These are phyloP conservation scores for Centrocercus urophasianus DNA, from an alignment of 2,113 vertebrate genomes.

Conservation along the genomic window DNA sequence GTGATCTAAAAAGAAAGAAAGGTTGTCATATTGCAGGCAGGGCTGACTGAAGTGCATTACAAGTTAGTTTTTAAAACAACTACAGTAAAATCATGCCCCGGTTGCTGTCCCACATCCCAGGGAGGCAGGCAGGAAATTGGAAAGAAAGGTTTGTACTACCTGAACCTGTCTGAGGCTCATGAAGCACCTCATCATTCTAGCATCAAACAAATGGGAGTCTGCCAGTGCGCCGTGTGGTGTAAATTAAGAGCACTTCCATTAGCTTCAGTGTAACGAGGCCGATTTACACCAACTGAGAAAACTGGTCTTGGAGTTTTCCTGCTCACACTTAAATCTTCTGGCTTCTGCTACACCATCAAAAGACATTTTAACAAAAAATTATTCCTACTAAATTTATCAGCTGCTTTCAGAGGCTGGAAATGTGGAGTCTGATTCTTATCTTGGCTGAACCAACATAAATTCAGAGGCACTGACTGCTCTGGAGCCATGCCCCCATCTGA, in stretches of 20 bases:
- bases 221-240: background rate
- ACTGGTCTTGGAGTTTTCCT: background rate
- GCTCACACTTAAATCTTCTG: background rate
- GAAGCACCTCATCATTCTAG: background rate
- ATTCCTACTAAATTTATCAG: background rate
- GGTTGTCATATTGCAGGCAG: background rate
- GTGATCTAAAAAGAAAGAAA: background rate
- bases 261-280: background rate
- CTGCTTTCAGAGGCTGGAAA: background rate
- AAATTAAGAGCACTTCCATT: background rate
- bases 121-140: background rate
- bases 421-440: rapidly evolving
- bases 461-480: rapidly evolving
- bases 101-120: background rate
- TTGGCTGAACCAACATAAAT: background rate
- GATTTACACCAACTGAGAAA: background rate
- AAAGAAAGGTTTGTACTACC: background rate
- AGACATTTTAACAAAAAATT: background rate
- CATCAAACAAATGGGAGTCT: background rate
- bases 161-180: background rate
- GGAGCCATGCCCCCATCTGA: background rate
- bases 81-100: background rate
- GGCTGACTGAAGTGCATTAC: background rate
- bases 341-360: background rate
- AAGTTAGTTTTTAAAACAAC: background rate